Percentiles rank a stretch among this genome's conserved stretches.
Conservation (phyloP, 2,797 vertebrate species). For the Lindbergichthys nudifrons region DNA sequence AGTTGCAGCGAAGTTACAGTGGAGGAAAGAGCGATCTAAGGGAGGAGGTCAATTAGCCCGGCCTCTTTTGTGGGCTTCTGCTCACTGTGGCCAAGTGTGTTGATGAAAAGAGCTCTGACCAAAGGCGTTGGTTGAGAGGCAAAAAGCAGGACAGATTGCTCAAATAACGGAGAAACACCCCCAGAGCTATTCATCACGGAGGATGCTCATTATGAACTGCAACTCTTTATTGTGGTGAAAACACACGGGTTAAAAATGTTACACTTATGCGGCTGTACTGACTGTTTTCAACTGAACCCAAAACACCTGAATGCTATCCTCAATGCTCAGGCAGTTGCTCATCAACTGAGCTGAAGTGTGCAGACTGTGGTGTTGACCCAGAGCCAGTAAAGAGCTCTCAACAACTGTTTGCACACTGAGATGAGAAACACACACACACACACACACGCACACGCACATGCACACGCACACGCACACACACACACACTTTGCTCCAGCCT, state of each 20-base stretch:
- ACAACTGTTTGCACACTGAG: slow-evolving; percentile 24
- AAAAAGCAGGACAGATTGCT: slow-evolving; percentile 44
- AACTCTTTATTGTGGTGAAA: slow-evolving; percentile 29
- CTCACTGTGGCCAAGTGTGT: slow-evolving; percentile 60
- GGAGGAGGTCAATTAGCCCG: slow-evolving; percentile 66
- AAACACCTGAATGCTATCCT: slow-evolving; percentile 22
- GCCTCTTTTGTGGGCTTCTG: slow-evolving; percentile 73
- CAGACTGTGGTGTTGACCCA: slow-evolving; percentile 19
- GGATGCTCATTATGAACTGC: slow-evolving; percentile 17
- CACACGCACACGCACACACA: no score
- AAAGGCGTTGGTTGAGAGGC: slow-evolving; percentile 56
- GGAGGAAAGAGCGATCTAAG: slow-evolving; percentile 54
- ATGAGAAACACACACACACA: slow-evolving; percentile 14
- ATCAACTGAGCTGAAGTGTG: slow-evolving; percentile 33
- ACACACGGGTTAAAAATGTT: slow-evolving; percentile 21
- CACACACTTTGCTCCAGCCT: background rate
- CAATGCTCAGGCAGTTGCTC: slow-evolving; percentile 23
- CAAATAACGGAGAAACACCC: slow-evolving; percentile 37
- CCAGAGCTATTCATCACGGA: slow-evolving; percentile 18
- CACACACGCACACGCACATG: background rate
- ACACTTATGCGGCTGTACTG: slow-evolving; percentile 44
- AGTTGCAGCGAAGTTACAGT: slow-evolving; percentile 72
- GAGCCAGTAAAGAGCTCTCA: slow-evolving; percentile 22
- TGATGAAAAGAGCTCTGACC: slow-evolving; percentile 68
- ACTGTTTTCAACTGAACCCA: slow-evolving; percentile 15